phyloP scores from a whole-genome alignment of 2,797 vertebrate genomes.

The Holocentrus rufus region DNA sequence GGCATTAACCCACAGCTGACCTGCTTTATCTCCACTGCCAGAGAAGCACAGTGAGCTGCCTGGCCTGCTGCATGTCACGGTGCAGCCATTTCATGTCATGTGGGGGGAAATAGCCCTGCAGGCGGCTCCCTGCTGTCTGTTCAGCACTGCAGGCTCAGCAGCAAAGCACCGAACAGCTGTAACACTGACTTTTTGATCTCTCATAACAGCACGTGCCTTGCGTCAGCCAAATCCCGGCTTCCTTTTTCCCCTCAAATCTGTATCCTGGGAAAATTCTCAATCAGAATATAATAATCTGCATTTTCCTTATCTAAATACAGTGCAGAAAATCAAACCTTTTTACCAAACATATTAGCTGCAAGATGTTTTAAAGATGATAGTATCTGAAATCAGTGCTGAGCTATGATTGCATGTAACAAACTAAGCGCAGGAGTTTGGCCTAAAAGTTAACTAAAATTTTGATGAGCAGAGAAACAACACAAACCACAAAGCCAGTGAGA shows the following conservation, averaged over 20 bases:
- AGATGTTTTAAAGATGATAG: not conserved
- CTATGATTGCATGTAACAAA: no score
- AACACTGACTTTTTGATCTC: constrained; percentile 24
- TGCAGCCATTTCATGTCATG: constrained; percentile 56
- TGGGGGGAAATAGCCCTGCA: not conserved
- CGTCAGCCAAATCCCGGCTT: not conserved
- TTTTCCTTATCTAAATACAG: not conserved
- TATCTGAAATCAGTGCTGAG: no score
- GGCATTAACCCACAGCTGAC: constrained; percentile 72
- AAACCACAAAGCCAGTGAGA: not conserved
- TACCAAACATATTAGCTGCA: no score
- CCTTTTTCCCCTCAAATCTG: not conserved
- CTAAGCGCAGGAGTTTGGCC: no score
- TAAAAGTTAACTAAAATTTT: not conserved
- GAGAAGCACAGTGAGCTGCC: constrained; percentile 30
- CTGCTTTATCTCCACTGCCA: constrained; percentile 58
- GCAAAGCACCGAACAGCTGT: constrained; percentile 52
- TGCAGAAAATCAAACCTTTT: not conserved
- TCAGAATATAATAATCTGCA: not conserved
- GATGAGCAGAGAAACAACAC: not conserved
- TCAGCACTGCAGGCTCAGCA: constrained; percentile 23
- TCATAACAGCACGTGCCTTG: constrained; percentile 4
- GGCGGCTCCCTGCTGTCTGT: constrained; percentile 46
- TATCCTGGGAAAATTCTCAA: not conserved
- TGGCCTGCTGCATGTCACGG: constrained; percentile 47